These are phyloP conservation scores for Hiodon tergisus DNA, from an alignment of 2,113 vertebrate species.

Conservation along the genomic window DNA sequence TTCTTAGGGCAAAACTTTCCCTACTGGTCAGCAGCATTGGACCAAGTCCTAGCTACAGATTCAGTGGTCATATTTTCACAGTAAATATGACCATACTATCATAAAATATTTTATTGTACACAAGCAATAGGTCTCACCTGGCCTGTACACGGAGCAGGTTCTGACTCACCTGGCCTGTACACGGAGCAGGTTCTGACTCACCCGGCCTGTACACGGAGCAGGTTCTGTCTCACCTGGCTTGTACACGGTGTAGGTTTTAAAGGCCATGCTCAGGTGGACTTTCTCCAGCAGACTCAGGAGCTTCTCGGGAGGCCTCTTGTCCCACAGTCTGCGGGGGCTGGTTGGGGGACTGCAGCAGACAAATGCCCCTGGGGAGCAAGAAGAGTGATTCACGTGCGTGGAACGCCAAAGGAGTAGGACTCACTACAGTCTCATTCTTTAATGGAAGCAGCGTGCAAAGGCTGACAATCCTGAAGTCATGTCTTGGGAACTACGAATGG, in stretches of 20 bases:
- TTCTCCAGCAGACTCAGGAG: conserved; percentile 74
- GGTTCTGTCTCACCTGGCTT: conserved; percentile 73
- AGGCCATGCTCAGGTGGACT: conserved; percentile 68
- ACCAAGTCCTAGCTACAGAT: too few species aligned
- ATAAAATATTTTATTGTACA: too few species aligned
- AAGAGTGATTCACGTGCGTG: background rate
- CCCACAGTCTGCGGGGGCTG: conserved; percentile 69
- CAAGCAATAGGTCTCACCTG: too few species aligned
- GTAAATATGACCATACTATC: too few species aligned
- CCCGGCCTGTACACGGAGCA: conserved; percentile 67
- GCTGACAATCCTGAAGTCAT: background rate
- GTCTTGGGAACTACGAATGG: background rate
- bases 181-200: too few species aligned
- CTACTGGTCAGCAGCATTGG: too few species aligned
- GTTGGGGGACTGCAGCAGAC: conserved; percentile 50
- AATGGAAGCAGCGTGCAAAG: too few species aligned
- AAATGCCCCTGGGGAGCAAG: conserved; percentile 47
- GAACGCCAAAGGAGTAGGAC: background rate
- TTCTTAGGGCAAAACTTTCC: too few species aligned
- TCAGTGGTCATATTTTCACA: too few species aligned
- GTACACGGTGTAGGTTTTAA: conserved; percentile 78
- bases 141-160: too few species aligned
- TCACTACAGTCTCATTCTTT: background rate
- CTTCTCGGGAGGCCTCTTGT: conserved; percentile 63
- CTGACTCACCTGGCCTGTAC: too few species aligned